Conservation (phyloP, 2,888 invertebrate species). For the Leptinotarsa peninsularis region DNA sequence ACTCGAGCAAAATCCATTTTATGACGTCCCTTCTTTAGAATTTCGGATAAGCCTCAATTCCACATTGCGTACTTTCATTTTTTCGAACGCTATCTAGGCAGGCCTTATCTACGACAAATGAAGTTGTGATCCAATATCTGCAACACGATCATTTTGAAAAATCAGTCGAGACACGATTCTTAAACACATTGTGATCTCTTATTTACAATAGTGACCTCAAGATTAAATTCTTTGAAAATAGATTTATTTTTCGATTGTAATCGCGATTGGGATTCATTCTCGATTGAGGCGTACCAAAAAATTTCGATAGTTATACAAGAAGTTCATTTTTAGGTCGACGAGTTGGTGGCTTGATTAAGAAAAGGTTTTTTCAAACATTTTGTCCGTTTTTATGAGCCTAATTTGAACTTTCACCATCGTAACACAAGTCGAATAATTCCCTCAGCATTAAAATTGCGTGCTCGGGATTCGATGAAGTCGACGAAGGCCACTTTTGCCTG, state of each 20-base stretch:
- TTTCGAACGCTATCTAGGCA: background rate
- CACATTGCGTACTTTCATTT: background rate
- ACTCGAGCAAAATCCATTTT: background rate
- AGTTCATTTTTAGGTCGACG: background rate
- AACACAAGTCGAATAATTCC: no score
- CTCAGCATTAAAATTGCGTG: no score
- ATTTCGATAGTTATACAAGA: background rate
- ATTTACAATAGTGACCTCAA: slow-evolving; percentile 13
- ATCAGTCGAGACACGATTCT: slow-evolving; percentile 19
- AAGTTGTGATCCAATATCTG: background rate
- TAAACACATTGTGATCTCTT: slow-evolving; percentile 20
- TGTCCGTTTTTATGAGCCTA: no score
- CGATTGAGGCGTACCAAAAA: background rate
- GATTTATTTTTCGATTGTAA: slow-evolving; percentile 5
- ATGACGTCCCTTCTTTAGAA: background rate
- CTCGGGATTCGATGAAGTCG: no score
- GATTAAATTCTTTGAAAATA: slow-evolving; percentile 15
- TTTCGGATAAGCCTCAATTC: background rate
- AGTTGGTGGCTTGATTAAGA: no score
- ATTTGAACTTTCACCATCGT: no score
- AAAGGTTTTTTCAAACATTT: no score
- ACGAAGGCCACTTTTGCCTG: no score
- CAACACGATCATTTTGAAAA: slow-evolving; percentile 11
- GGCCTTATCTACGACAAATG: slow-evolving; percentile 13
- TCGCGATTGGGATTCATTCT: background rate